Evolutionary conservation across 2,888 invertebrate genomes (phyloP).

Genomic region (Sminthurinus aureus): DNA sequence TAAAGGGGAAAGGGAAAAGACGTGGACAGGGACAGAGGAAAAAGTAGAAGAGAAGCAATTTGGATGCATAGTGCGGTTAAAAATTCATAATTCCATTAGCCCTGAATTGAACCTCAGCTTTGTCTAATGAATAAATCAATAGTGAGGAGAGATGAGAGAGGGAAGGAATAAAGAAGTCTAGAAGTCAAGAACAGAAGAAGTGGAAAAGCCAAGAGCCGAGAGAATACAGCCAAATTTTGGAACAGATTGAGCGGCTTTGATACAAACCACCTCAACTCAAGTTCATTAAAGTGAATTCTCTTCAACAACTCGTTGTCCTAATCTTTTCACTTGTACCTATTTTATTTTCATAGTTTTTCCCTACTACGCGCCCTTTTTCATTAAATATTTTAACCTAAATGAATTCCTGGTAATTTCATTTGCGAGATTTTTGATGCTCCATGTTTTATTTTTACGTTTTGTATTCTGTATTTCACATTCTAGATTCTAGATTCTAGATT

Average conservation of each 20-base stretch:
- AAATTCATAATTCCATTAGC: conserved; percentile 36
- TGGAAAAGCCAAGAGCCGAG: no score
- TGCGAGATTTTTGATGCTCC: no score
- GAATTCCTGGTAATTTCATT: no score
- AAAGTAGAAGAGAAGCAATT: neutral
- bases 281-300: neutral
- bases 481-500: no score
- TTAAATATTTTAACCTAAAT: neutral
- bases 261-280: neutral
- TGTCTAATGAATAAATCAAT: conserved; percentile 34
- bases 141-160: conserved; percentile 9
- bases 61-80: conserved; percentile 19
- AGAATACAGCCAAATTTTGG: neutral
- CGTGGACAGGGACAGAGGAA: neutral
- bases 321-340: neutral
- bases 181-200: no score
- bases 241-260: neutral
- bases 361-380: neutral
- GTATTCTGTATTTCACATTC: no score
- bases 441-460: no score
- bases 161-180: neutral
- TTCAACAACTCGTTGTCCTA: neutral
- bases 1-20: neutral
- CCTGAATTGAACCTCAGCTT: neutral
- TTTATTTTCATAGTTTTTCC: neutral